Evolutionary conservation across 2,113 vertebrate species (phyloP), one percentile per base, ranked within the genome.

Genomic region (Morone chrysops): DNA sequence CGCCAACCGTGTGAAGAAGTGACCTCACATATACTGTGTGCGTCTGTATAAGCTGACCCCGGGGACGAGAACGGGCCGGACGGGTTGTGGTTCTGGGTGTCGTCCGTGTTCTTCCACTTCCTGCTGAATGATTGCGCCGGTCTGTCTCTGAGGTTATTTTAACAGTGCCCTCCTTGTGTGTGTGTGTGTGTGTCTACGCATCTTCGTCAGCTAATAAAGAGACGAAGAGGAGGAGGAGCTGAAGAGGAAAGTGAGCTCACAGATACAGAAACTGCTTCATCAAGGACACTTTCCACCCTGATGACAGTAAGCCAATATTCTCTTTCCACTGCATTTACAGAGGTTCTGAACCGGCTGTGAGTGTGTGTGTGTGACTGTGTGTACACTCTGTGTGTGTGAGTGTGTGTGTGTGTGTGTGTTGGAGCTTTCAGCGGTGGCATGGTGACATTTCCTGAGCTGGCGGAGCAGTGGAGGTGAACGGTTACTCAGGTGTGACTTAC

Each of bases 361-460:
- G 31, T 56, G 60, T 66, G 78, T 65, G 56, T 68, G 59, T 80
- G 43, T 0, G 12, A 14, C 68, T 72, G 43, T 54, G 41, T 70
- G 77, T 54, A 31, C 31, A 31, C 31, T 65, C 45, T 51, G 72
- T 81, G 53, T 68, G 59, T 80, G 43, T 0, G 12, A 10, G 73
- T 72, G 43, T 54, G 41, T 63, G 77, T 57, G 70, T 80, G 73
- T 78, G 38, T 56, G 6, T 38, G 45, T 5, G 53, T 51, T n/a
- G 57, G n/a, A 56, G 54, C 56, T 59, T 71, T 78, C n/a, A 53
- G 65, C 68, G 4, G 53, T 22, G 12, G 38, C 67, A 54, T 31
- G 4, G 59, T 81, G 89, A 84, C 84, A 86, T 89, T 87, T 88
- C 75, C 75, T 53, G 73, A 79, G 59, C 75, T n/a, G 81, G 54